phyloP scores from a whole-genome alignment of 2,113 vertebrate genomes.

The Phalacrocorax pelagicus region DNA sequence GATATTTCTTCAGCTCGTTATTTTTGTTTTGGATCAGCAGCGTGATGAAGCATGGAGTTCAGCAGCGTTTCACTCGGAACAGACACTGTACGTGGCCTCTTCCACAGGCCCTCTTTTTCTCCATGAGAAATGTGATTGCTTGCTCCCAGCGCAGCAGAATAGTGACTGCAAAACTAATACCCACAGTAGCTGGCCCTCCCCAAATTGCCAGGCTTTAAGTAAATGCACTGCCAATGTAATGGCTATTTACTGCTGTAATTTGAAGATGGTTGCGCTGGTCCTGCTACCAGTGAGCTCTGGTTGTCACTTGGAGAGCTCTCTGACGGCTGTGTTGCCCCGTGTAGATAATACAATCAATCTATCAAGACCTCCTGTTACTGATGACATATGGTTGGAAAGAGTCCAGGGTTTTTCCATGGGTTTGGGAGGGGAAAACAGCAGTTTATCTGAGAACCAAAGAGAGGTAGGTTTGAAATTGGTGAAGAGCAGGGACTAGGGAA shows the following conservation, averaged over 20 bases:
- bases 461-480: background rate
- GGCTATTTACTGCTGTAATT: background rate
- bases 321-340: accelerated
- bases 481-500: background rate
- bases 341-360: background rate
- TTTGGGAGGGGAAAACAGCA: background rate
- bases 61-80: background rate
- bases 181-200: background rate
- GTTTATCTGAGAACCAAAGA: background rate
- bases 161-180: background rate
- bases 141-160: background rate
- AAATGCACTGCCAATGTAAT: background rate
- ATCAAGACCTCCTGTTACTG: background rate
- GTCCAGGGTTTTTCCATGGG: background rate
- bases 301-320: background rate
- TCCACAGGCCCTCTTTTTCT: background rate
- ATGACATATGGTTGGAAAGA: background rate
- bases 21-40: background rate
- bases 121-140: background rate
- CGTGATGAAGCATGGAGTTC: background rate
- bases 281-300: background rate
- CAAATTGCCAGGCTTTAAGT: background rate
- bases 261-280: background rate
- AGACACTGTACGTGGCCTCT: background rate
- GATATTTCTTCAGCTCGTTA: background rate